A percentile compares a stretch with the other conserved stretches of the same genome.
Conservation (phyloP, 2,888 invertebrate genomes). For the Coremacera marginata region DNA sequence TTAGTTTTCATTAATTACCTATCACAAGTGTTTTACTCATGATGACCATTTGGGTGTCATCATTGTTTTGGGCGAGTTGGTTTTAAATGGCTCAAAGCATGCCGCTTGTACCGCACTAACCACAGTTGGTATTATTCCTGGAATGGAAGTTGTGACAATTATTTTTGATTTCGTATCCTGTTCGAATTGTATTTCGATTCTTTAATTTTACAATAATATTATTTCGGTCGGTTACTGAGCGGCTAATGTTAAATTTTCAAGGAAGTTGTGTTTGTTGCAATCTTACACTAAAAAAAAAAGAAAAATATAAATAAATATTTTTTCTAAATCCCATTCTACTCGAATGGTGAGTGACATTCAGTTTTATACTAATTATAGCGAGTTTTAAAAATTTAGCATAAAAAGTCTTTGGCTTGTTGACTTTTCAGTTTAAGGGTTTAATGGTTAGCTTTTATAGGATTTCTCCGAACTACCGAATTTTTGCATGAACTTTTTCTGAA, state of each 20-base stretch:
- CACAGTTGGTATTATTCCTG: slow-evolving; percentile 28
- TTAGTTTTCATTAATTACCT: slow-evolving; percentile 26
- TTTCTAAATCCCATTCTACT: too few relatives aligned
- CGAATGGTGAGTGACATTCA: too few relatives aligned
- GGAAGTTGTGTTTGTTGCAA: too few relatives aligned
- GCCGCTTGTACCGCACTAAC: slow-evolving; percentile 28
- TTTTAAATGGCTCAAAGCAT: slow-evolving; percentile 12
- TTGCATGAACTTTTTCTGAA: too few relatives aligned
- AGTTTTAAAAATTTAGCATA: too few relatives aligned
- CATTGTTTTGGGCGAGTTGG: background rate
- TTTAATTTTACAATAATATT: background rate
- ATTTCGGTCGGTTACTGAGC: background rate
- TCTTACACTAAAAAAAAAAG: too few relatives aligned
- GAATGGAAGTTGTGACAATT: slow-evolving; percentile 16
- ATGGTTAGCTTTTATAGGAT: too few relatives aligned
- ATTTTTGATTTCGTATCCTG: background rate
- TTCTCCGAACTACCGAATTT: too few relatives aligned
- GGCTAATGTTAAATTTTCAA: background rate
- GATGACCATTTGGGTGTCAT: background rate
- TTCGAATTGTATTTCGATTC: background rate
- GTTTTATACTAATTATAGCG: too few relatives aligned
- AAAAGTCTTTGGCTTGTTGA: too few relatives aligned
- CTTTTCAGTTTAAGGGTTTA: too few relatives aligned
- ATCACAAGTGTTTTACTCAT: slow-evolving; percentile 13
- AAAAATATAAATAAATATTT: too few relatives aligned